Percentiles rank a stretch among this genome's conserved stretches.
These are phyloP conservation scores for Carcinoscorpius rotundicauda DNA, from an alignment of 1,140 invertebrate genomes.

Conservation along the genomic window DNA sequence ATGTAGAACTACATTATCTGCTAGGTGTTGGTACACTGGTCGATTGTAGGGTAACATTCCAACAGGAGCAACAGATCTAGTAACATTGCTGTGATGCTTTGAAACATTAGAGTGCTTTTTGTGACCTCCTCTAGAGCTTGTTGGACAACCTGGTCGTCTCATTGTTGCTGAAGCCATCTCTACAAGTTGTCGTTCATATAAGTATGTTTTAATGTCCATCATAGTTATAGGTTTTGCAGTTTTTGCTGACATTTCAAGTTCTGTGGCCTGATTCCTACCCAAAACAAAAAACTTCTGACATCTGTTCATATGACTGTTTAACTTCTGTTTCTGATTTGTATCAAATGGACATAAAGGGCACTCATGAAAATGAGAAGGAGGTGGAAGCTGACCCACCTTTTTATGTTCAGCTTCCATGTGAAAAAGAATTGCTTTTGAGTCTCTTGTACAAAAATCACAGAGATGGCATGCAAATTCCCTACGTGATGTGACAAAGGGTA, in stretches of 20 bases:
- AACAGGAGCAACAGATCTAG: constrained; percentile 7
- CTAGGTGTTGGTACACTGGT: too few relatives aligned
- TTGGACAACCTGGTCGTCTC: too few relatives aligned
- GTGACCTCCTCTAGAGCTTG: neutral
- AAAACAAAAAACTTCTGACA: constrained; percentile 84
- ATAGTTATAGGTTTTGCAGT: constrained; percentile 46
- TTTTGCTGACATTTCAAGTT: constrained; percentile 80
- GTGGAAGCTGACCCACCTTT: constrained; percentile 62
- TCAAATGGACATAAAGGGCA: constrained; percentile 90
- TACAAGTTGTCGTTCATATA: neutral
- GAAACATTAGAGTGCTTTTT: constrained; percentile 10
- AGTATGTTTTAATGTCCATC: constrained; percentile 26
- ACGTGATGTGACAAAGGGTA: constrained; percentile 73
- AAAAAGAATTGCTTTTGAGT: constrained; percentile 72
- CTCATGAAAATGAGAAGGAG: constrained; percentile 71
- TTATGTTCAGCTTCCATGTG: constrained; percentile 86
- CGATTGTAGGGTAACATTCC: constrained; percentile 2
- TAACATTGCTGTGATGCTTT: constrained; percentile 11
- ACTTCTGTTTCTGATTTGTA: constrained; percentile 85
- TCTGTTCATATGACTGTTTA: constrained; percentile 72
- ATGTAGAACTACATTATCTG: too few relatives aligned
- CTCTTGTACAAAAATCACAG: constrained; percentile 65
- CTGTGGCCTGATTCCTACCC: constrained; percentile 67
- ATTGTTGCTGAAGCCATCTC: neutral
- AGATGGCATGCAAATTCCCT: constrained; percentile 59